A percentile compares a stretch with the other conserved stretches of the same genome.
Conservation (phyloP, 2,888 invertebrate genomes). For the Parnassius apollo region DNA sequence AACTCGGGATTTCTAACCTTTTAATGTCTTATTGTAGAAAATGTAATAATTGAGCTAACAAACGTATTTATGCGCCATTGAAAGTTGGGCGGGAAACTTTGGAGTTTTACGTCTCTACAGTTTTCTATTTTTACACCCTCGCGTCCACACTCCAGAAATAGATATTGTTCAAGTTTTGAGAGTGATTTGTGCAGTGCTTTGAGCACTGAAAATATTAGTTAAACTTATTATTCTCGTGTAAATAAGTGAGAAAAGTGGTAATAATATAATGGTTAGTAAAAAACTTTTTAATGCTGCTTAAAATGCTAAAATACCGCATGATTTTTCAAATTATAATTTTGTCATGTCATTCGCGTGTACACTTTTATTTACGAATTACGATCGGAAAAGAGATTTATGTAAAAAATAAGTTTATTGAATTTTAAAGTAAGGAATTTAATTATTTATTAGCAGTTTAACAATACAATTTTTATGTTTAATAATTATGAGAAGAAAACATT, state of each 20-base stretch:
- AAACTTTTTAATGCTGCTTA: background rate
- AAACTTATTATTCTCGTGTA: conserved; percentile 32
- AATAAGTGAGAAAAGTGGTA: background rate
- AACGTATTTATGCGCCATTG: conserved; percentile 28
- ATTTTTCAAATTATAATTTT: conserved; percentile 7
- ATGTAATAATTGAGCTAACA: background rate
- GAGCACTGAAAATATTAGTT: conserved; percentile 36
- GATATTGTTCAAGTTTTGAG: conserved; percentile 56
- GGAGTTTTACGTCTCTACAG: conserved; percentile 46
- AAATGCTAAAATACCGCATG: background rate
- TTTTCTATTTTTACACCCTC: conserved; percentile 64
- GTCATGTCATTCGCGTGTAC: conserved; percentile 21
- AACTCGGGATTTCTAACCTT: no score
- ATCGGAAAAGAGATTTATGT: no score
- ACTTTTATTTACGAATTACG: background rate
- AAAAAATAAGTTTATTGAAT: no score
- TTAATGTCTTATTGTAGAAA: no score
- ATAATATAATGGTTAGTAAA: conserved; percentile 15
- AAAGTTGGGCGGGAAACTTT: conserved; percentile 55
- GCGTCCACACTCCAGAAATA: conserved; percentile 71
- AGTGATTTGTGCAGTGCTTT: conserved; percentile 45
- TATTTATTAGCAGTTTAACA: no score
- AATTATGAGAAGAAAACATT: no score
- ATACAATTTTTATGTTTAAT: no score
- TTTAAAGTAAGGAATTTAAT: no score